phyloP scores from a whole-genome alignment of 2,113 vertebrate genomes.

The Climacteris rufus region DNA sequence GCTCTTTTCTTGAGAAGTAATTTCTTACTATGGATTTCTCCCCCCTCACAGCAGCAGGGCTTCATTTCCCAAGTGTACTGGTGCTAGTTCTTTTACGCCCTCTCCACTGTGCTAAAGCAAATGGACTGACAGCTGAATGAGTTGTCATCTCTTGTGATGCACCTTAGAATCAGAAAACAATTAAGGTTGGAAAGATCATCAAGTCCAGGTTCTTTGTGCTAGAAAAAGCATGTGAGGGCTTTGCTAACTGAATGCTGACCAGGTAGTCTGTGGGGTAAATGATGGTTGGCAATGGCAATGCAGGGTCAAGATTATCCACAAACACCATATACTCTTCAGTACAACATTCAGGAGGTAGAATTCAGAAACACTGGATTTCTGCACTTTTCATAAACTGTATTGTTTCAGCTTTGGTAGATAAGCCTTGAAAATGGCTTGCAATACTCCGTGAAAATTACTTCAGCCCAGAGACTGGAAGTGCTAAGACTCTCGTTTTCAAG shows the following conservation, averaged over 20 bases:
- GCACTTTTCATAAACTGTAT: neutral
- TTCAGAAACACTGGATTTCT: neutral
- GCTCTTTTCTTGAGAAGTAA: neutral
- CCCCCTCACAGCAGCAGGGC: neutral
- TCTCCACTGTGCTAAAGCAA: neutral
- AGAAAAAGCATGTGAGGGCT: neutral
- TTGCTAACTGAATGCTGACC: neutral
- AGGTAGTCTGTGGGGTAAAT: neutral
- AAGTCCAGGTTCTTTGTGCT: neutral
- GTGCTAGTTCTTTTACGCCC: neutral
- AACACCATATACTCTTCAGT: neutral
- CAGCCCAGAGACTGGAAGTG: neutral
- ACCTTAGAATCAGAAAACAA: neutral
- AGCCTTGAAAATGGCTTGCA: neutral
- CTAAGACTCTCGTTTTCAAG: conserved; percentile 1
- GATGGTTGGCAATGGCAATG: neutral
- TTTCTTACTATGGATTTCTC: neutral
- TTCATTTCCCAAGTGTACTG: neutral
- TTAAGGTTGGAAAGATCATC: neutral
- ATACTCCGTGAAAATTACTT: neutral
- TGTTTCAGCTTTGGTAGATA: neutral
- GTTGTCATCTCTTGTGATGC: fast-evolving
- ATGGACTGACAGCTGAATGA: neutral
- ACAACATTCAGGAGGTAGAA: neutral
- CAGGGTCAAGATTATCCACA: neutral